A percentile compares a stretch with the other conserved stretches of the same genome.
phyloP scores from a whole-genome alignment of 2,797 vertebrate species.

The Mastacembelus armatus region DNA sequence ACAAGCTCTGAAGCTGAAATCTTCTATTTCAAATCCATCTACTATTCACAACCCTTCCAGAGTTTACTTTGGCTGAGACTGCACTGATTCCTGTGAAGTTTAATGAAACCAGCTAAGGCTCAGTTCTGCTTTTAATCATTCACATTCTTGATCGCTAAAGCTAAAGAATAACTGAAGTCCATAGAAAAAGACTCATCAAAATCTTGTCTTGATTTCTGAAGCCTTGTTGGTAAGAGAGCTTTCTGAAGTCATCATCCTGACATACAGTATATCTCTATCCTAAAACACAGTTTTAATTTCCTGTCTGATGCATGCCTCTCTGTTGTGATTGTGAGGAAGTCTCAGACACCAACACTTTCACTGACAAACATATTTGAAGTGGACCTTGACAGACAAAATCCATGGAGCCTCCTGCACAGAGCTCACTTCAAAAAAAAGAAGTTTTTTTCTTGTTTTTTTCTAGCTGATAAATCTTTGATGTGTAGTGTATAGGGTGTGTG shows the following conservation, averaged over 20 bases:
- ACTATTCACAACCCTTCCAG: background rate
- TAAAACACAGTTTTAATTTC: conserved; percentile 1
- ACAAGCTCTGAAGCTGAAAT: background rate
- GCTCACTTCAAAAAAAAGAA: conserved; percentile 13
- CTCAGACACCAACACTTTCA: conserved; percentile 13
- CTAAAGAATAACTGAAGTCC: background rate
- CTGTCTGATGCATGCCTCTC: background rate
- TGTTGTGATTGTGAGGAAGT: conserved; percentile 18
- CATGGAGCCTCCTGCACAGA: conserved; percentile 22
- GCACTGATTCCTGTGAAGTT: background rate
- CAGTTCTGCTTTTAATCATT: background rate
- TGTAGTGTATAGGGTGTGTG: conserved; percentile 2
- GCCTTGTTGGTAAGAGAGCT: background rate
- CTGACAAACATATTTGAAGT: conserved; percentile 22
- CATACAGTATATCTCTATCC: background rate
- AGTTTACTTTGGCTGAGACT: background rate
- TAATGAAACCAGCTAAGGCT: background rate
- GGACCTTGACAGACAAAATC: conserved; percentile 28
- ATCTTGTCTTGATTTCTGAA: background rate
- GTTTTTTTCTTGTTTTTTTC: conserved; percentile 19
- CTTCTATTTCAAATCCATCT: background rate
- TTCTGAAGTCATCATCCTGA: background rate
- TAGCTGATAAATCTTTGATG: conserved; percentile 40
- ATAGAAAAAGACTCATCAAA: background rate
- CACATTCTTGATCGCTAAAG: no score